phyloP scores from a whole-genome alignment of 2,888 invertebrate genomes.

The Dryadula phaetusa region DNA sequence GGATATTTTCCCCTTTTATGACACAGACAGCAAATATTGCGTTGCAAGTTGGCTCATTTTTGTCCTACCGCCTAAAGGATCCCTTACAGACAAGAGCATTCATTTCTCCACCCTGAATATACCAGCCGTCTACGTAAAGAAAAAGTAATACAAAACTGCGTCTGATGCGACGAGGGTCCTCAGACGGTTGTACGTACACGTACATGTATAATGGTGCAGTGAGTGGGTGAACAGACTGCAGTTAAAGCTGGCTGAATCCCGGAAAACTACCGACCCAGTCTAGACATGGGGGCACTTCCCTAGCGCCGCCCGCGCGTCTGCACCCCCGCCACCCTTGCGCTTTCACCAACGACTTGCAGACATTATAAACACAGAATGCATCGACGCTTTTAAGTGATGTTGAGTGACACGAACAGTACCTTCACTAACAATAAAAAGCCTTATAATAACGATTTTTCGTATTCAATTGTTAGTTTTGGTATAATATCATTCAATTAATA shows the following conservation, averaged over 20 bases:
- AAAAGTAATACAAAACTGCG: constrained; percentile 71
- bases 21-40: constrained; percentile 45
- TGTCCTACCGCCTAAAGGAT: constrained; percentile 56
- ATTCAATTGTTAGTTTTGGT: constrained; percentile 37
- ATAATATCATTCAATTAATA: neutral
- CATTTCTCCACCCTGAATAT: constrained; percentile 54
- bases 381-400: constrained; percentile 72
- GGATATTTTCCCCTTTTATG: constrained; percentile 40
- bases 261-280: constrained; percentile 86
- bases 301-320: constrained; percentile 56
- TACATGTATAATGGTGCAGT: constrained; percentile 69
- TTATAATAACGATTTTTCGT: constrained; percentile 21
- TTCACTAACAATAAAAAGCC: constrained; percentile 42
- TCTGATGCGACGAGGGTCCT: constrained; percentile 76
- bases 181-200: constrained; percentile 64
- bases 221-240: constrained; percentile 83
- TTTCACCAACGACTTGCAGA: constrained; percentile 75
- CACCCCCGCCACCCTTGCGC: constrained; percentile 60
- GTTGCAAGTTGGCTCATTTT: constrained; percentile 45
- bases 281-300: constrained; percentile 84
- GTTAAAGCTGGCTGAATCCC: constrained; percentile 82
- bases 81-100: constrained; percentile 66
- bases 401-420: constrained; percentile 68
- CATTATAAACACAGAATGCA: constrained; percentile 76
- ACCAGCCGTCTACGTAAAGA: constrained; percentile 61